Percentiles rank a stretch among this genome's conserved stretches.
Conservation (phyloP, 1,140 invertebrate species). For the Temnothorax curvispinosus region DNA sequence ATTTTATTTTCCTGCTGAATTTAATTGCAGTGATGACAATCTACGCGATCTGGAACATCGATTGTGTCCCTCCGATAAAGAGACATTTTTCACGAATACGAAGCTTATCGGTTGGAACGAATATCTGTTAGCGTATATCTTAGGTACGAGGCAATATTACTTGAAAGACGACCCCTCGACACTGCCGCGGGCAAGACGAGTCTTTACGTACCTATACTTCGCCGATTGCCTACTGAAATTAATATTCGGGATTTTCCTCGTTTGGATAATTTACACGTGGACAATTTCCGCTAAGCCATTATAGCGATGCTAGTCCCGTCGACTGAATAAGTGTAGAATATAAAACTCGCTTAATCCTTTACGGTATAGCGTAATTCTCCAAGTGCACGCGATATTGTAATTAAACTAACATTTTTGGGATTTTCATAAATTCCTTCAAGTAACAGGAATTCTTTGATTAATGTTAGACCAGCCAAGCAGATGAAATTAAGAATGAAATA, state of each 20-base stretch:
- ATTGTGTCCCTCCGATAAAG: slow-evolving; percentile 87
- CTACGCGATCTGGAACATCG: slow-evolving; percentile 87
- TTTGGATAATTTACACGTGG: slow-evolving; percentile 79
- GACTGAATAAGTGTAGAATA: background rate
- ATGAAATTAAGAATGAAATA: background rate
- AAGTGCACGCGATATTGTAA: background rate
- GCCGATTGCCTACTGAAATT: slow-evolving; percentile 77
- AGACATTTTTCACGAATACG: slow-evolving; percentile 87
- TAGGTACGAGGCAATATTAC: slow-evolving; percentile 90
- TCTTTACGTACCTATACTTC: slow-evolving; percentile 80
- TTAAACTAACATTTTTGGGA: background rate
- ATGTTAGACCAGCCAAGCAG: background rate
- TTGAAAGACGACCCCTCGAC: slow-evolving; percentile 92
- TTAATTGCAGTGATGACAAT: slow-evolving; percentile 88
- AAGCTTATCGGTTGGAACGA: slow-evolving; percentile 88
- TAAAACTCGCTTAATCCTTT: background rate
- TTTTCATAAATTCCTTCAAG: background rate
- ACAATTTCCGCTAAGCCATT: slow-evolving; percentile 60
- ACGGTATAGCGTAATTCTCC: background rate
- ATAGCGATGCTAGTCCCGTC: background rate
- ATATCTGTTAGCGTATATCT: slow-evolving; percentile 90
- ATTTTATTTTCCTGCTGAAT: background rate
- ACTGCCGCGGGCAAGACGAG: slow-evolving; percentile 88
- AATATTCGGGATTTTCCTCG: slow-evolving; percentile 65
- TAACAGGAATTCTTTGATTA: background rate